These are phyloP conservation scores for Aptenodytes forsteri DNA, from an alignment of 2,113 vertebrate genomes.

Conservation along the genomic window DNA sequence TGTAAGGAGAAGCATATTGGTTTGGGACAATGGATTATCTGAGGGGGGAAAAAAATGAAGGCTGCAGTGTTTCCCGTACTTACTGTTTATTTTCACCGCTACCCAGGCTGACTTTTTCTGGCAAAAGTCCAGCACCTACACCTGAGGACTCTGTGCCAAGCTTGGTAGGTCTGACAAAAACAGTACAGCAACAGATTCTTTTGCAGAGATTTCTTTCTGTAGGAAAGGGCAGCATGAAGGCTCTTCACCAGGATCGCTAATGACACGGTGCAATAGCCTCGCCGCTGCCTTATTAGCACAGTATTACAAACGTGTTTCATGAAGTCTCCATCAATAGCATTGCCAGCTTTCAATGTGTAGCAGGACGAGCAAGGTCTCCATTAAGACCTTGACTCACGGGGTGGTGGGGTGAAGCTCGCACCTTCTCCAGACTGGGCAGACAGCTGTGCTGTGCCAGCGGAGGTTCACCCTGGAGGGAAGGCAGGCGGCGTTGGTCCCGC, in stretches of 20 bases:
- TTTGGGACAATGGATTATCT: background rate
- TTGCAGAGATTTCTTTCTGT: background rate
- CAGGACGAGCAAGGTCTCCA: background rate
- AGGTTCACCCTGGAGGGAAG: background rate
- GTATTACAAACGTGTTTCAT: background rate
- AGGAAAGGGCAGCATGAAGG: background rate
- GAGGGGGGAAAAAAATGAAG: background rate
- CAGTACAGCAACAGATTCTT: background rate
- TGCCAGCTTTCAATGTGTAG: background rate
- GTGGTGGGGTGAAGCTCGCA: background rate
- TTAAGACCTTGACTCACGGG: background rate
- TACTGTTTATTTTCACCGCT: background rate
- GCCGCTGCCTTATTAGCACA: background rate
- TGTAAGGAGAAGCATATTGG: background rate
- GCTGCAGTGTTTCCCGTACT: background rate
- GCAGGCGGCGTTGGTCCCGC: background rate
- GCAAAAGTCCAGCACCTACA: background rate
- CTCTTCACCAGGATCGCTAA: background rate
- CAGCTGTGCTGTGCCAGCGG: fast-evolving
- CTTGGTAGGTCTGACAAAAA: background rate
- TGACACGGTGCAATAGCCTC: background rate
- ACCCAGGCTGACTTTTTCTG: background rate
- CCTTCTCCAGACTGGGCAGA: background rate
- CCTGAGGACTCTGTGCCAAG: background rate
- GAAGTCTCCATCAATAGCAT: background rate